A percentile compares a stretch with the other conserved stretches of the same genome.
Conservation (phyloP, 2,888 invertebrate species). For the Ganaspis brasiliensis region DNA sequence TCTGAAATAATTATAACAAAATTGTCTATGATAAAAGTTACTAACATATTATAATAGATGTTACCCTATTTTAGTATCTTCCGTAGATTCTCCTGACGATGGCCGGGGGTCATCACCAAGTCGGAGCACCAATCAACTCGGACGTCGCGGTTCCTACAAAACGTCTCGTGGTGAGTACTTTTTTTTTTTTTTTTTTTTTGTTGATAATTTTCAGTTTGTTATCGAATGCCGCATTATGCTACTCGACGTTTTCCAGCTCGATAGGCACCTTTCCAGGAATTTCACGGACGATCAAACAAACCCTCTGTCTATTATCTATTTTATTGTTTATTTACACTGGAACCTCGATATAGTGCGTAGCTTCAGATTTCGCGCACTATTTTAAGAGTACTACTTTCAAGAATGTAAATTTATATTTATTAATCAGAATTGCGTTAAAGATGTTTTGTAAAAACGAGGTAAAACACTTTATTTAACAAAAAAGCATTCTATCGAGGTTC, state of each 20-base stretch:
- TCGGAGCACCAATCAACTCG: constrained; percentile 85
- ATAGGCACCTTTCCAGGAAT: not conserved
- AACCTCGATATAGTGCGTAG: too few species aligned
- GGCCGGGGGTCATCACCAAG: constrained; percentile 89
- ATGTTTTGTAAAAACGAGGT: too few species aligned
- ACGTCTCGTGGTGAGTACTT: constrained; percentile 89
- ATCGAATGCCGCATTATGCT: constrained; percentile 38
- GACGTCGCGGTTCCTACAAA: constrained; percentile 93
- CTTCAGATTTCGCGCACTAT: too few species aligned
- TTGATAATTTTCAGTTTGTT: not conserved
- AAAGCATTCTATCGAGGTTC: too few species aligned
- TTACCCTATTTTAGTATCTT: constrained; percentile 79
- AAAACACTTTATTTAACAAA: constrained; percentile 2
- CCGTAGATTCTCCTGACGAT: constrained; percentile 88
- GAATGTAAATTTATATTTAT: not conserved
- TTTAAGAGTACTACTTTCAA: too few species aligned
- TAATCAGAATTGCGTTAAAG: too few species aligned
- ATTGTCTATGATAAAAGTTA: constrained; percentile 34
- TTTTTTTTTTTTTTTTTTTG: not conserved
- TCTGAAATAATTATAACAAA: not conserved
- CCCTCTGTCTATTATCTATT: too few species aligned
- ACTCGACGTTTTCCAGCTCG: constrained; percentile 16
- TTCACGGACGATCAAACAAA: too few species aligned
- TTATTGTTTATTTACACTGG: too few species aligned
- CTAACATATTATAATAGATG: constrained; percentile 70